A percentile compares a stretch with the other conserved stretches of the same genome.
These are phyloP conservation scores for Thymelicus lineola DNA, from an alignment of 2,888 invertebrate species.

Conservation along the genomic window DNA sequence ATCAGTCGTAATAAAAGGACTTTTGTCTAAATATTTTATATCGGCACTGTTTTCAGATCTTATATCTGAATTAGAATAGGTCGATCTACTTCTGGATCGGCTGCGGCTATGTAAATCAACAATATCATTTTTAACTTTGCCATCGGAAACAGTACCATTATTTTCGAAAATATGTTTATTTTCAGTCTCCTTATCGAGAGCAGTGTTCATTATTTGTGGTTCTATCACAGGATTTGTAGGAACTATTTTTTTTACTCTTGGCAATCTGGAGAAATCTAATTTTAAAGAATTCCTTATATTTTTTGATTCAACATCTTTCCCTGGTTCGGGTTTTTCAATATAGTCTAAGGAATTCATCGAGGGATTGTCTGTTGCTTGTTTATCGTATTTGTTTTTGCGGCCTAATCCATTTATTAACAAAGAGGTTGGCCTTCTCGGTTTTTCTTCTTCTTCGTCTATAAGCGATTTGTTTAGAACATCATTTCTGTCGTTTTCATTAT, in stretches of 20 bases:
- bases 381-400: conserved; percentile 79
- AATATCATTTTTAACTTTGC: conserved; percentile 51
- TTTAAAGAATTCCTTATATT: conserved; percentile 82
- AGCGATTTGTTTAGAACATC: conserved; percentile 51
- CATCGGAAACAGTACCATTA: conserved; percentile 59
- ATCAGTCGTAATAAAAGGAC: conserved; percentile 55
- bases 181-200: conserved; percentile 66
- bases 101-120: conserved; percentile 61
- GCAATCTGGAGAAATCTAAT: conserved; percentile 86
- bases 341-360: conserved; percentile 54
- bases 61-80: conserved; percentile 78
- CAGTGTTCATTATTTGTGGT: conserved; percentile 73
- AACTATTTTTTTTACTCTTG: conserved; percentile 85
- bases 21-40: conserved; percentile 58
- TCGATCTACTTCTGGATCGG: conserved; percentile 75
- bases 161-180: conserved; percentile 63
- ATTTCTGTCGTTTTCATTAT: conserved; percentile 48
- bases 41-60: conserved; percentile 71
- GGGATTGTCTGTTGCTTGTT: conserved; percentile 75
- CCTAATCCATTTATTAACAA: conserved; percentile 82
- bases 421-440: conserved; percentile 82
- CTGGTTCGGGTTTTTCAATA: conserved; percentile 58
- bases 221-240: conserved; percentile 85
- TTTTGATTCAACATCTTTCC: conserved; percentile 68
- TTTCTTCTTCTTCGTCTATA: conserved; percentile 65